A percentile compares a stretch with the other conserved stretches of the same genome.
phyloP scores from a whole-genome alignment of 2,113 vertebrate species.

The Muntiacus reevesi region DNA sequence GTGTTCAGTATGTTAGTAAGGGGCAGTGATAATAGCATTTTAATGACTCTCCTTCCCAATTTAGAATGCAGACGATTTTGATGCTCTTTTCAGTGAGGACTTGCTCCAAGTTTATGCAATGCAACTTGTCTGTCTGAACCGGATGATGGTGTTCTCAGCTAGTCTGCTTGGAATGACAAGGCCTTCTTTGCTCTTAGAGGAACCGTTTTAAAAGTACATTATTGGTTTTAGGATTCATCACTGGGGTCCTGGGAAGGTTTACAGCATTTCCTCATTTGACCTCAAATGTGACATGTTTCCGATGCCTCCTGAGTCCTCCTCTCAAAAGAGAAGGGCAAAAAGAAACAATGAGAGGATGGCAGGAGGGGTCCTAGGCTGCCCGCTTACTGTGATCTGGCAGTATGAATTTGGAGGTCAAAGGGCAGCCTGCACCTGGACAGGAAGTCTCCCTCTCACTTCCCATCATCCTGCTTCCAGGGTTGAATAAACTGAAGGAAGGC shows the following conservation, averaged over 20 bases:
- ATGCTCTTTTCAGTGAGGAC: background rate
- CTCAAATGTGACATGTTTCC: background rate
- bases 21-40: background rate
- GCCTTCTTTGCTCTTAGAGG: background rate
- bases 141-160: background rate
- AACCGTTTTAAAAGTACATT: background rate
- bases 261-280: background rate
- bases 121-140: background rate
- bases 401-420: background rate
- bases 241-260: background rate
- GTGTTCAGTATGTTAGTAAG: background rate
- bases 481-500: background rate
- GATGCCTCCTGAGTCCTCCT: background rate
- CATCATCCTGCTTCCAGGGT: background rate
- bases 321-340: background rate
- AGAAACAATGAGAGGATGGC: background rate
- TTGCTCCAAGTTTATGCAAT: background rate
- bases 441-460: background rate
- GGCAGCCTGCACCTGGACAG: background rate
- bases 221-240: background rate
- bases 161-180: background rate
- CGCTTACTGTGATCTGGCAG: fast-evolving
- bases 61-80: background rate
- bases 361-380: background rate
- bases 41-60: no score